Conservation (phyloP, 2,797 vertebrate species). For the Gastrophryne carolinensis region DNA sequence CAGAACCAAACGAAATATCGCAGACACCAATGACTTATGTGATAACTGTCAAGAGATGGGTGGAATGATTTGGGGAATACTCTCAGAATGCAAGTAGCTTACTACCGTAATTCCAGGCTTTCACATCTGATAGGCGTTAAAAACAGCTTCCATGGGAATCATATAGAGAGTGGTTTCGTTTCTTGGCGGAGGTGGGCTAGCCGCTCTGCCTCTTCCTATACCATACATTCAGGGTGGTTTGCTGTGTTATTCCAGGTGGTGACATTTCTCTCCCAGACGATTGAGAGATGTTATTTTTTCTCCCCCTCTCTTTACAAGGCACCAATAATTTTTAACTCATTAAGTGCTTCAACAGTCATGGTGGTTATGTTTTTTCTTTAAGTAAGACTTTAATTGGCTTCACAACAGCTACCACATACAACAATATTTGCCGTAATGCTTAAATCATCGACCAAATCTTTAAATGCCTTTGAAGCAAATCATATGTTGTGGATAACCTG, state of each 20-base stretch:
- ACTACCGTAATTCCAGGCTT: slow-evolving; percentile 31
- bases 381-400: not conserved
- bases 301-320: slow-evolving; percentile 31
- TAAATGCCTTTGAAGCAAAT: too few relatives aligned
- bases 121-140: slow-evolving; percentile 33
- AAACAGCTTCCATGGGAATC: slow-evolving; percentile 28
- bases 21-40: not conserved
- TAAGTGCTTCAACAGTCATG: not conserved
- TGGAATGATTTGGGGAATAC: slow-evolving; percentile 25
- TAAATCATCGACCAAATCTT: not conserved
- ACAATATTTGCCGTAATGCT: not conserved
- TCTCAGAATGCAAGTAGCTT: slow-evolving; percentile 7
- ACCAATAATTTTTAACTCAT: slow-evolving; percentile 38
- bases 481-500: not conserved
- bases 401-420: not conserved
- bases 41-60: slow-evolving; percentile 9
- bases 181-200: slow-evolving; percentile 46
- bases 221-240: slow-evolving; percentile 53
- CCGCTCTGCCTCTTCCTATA: slow-evolving; percentile 44
- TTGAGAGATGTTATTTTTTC: slow-evolving; percentile 36
- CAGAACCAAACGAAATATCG: slow-evolving; percentile 3
- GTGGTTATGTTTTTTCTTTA: not conserved
- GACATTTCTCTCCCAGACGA: slow-evolving; percentile 49
- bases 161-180: slow-evolving; percentile 47
- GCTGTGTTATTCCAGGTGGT: slow-evolving; percentile 51